These are phyloP conservation scores for Oreochromis niloticus DNA, from an alignment of 2,113 vertebrate genomes.

Conservation along the genomic window DNA sequence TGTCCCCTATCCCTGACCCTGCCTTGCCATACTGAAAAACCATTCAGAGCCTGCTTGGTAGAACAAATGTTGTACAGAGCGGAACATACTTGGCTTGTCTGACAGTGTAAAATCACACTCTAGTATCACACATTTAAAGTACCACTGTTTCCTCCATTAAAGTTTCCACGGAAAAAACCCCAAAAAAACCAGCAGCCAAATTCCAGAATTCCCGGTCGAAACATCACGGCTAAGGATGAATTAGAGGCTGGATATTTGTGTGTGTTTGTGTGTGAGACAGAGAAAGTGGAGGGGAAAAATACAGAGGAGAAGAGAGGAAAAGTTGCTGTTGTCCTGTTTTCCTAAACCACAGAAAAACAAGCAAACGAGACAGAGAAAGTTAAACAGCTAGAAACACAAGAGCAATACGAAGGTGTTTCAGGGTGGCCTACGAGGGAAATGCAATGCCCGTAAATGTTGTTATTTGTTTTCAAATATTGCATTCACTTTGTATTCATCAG, in stretches of 20 bases:
- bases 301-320: conserved; percentile 25
- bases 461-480: not conserved
- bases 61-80: conserved; percentile 59
- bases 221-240: conserved; percentile 34
- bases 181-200: conserved; percentile 19
- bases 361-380: not conserved
- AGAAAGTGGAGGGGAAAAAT: conserved; percentile 29
- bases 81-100: conserved; percentile 63
- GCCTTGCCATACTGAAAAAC: conserved; percentile 57
- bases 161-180: not conserved
- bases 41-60: conserved; percentile 41
- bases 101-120: conserved; percentile 53
- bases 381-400: not conserved
- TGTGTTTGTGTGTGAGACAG: not conserved
- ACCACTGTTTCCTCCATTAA: conserved; percentile 61
- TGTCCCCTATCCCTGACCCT: conserved; percentile 52
- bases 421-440: conserved; percentile 10
- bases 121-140: conserved; percentile 45
- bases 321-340: conserved; percentile 46
- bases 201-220: conserved; percentile 53
- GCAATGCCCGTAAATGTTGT: not conserved
- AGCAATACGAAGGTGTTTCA: conserved; percentile 31
- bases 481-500: not conserved
- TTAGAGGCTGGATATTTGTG: conserved; percentile 8
- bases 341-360: conserved; percentile 46